Conservation (phyloP, 2,888 invertebrate species). For the Conistra vaccinii region DNA sequence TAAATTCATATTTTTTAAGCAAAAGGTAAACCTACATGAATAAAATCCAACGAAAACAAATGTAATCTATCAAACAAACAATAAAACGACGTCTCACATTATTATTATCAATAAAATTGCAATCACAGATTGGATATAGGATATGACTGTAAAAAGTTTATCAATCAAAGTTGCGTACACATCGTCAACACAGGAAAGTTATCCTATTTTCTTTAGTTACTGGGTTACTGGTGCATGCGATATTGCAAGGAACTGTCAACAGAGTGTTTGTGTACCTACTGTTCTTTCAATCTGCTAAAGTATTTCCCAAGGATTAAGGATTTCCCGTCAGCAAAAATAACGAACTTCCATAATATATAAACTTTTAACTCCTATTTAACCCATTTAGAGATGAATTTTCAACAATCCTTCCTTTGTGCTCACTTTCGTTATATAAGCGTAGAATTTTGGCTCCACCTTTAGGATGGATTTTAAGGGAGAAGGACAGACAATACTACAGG, state of each 20-base stretch:
- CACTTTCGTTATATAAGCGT: too few relatives aligned
- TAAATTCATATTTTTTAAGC: too few relatives aligned
- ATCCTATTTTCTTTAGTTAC: constrained; percentile 22
- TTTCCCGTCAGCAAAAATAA: too few relatives aligned
- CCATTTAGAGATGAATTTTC: too few relatives aligned
- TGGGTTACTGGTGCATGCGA: constrained; percentile 21
- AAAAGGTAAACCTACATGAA: not conserved
- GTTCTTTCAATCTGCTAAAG: not conserved
- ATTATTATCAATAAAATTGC: constrained; percentile 17
- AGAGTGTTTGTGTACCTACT: not conserved
- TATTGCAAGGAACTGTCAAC: constrained; percentile 26
- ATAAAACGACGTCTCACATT: not conserved
- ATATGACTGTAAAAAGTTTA: constrained; percentile 45
- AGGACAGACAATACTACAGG: too few relatives aligned
- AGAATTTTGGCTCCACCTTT: too few relatives aligned
- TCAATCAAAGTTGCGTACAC: constrained; percentile 44
- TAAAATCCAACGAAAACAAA: constrained; percentile 14
- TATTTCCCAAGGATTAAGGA: too few relatives aligned
- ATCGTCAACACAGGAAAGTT: constrained; percentile 17
- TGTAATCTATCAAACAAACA: not conserved
- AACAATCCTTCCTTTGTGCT: too few relatives aligned
- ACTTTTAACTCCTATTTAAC: too few relatives aligned
- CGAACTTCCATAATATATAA: too few relatives aligned
- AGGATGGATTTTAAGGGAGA: too few relatives aligned
- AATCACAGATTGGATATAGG: constrained; percentile 22